A percentile compares a stretch with the other conserved stretches of the same genome.
These are phyloP conservation scores for Apogon hyalosoma DNA, from an alignment of 2,797 vertebrate genomes.

Conservation along the genomic window DNA sequence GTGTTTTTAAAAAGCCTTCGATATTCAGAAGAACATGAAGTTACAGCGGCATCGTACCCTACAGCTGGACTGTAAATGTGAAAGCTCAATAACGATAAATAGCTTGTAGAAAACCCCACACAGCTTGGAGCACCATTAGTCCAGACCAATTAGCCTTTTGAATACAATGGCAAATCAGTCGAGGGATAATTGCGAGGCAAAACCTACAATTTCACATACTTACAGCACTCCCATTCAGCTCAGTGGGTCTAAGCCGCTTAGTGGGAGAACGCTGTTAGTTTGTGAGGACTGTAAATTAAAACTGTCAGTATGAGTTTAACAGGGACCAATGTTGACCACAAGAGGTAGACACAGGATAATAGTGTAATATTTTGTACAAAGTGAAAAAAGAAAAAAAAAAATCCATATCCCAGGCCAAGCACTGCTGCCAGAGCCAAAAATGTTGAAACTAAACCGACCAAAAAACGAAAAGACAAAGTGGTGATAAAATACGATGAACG, in stretches of 20 bases:
- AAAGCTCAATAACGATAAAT: constrained; percentile 47
- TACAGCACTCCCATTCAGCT: constrained; percentile 5
- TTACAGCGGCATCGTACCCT: constrained; percentile 19
- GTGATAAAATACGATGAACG: no score
- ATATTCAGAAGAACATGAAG: constrained; percentile 34
- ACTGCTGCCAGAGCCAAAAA: no score
- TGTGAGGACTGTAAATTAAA: background rate
- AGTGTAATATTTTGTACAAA: no score
- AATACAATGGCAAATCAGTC: constrained; percentile 47
- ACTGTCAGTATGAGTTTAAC: background rate
- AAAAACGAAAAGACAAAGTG: no score
- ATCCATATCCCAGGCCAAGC: no score
- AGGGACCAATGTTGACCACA: background rate
- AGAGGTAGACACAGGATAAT: background rate
- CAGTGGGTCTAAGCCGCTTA: constrained; percentile 1
- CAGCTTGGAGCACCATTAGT: constrained; percentile 23
- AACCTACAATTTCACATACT: constrained; percentile 35
- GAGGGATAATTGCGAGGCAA: background rate
- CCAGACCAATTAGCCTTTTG: constrained; percentile 25
- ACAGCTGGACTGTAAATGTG: constrained; percentile 44
- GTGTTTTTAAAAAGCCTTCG: constrained; percentile 30
- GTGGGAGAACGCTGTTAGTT: constrained; percentile 18
- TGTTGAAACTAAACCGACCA: no score
- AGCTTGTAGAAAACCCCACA: constrained; percentile 25
- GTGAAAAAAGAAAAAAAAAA: no score